These are phyloP conservation scores for Dissostichus mawsoni DNA, from an alignment of 2,113 vertebrate species.

Conservation along the genomic window DNA sequence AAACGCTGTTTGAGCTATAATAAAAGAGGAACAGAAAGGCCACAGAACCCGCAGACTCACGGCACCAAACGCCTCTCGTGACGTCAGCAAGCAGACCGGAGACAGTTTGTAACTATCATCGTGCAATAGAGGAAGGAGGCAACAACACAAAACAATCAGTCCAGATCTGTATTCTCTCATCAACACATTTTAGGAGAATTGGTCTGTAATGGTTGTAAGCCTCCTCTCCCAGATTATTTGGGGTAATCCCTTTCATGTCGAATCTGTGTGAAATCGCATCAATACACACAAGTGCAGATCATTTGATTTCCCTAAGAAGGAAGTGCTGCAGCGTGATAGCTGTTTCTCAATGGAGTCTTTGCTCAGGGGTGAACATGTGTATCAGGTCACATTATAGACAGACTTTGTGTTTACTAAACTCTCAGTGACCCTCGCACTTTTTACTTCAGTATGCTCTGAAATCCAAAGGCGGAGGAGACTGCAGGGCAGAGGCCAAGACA, in stretches of 20 bases:
- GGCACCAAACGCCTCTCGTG: slow-evolving; percentile 50
- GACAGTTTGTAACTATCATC: slow-evolving; percentile 63
- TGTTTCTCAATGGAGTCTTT: slow-evolving; percentile 51
- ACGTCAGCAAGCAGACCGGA: slow-evolving; percentile 74
- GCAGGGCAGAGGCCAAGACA: slow-evolving; percentile 29
- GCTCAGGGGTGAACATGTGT: slow-evolving; percentile 54
- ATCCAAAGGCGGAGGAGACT: slow-evolving; percentile 40
- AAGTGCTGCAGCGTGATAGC: slow-evolving; percentile 42
- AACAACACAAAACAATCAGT: slow-evolving; percentile 26
- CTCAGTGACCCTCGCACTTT: slow-evolving; percentile 63
- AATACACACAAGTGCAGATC: slow-evolving; percentile 6
- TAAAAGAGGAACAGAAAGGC: slow-evolving; percentile 77
- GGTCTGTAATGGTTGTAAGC: background rate
- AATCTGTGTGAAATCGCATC: slow-evolving; percentile 49
- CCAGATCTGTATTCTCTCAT: slow-evolving; percentile 23
- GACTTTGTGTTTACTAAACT: slow-evolving; percentile 77
- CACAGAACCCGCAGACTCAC: slow-evolving; percentile 66
- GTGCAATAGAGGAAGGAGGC: slow-evolving; percentile 50
- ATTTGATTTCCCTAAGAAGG: slow-evolving; percentile 45
- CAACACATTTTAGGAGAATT: slow-evolving; percentile 27
- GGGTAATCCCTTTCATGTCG: slow-evolving; percentile 36
- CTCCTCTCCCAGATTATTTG: background rate
- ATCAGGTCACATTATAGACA: slow-evolving; percentile 60
- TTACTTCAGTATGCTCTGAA: slow-evolving; percentile 53
- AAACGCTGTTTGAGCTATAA: slow-evolving; percentile 60